Evolutionary conservation across 1,140 invertebrate species (phyloP).

Genomic region (Chrysomallon squamiferum): DNA sequence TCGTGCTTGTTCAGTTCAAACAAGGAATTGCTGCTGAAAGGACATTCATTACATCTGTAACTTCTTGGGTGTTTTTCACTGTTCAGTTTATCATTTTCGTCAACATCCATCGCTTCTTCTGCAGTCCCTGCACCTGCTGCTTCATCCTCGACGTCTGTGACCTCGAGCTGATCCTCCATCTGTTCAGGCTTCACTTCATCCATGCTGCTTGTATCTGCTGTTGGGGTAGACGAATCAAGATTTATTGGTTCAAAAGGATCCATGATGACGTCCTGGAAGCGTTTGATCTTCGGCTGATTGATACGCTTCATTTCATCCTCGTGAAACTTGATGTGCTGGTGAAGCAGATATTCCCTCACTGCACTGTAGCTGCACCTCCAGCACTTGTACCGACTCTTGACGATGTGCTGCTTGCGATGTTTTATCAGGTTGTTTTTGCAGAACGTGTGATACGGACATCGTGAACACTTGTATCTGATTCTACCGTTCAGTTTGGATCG

Average conservation of each 20-base stretch:
- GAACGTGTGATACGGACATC: conserved; percentile 45
- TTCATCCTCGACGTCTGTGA: conserved; percentile 13
- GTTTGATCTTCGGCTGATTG: conserved; percentile 1
- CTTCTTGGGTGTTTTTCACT: conserved; percentile 26
- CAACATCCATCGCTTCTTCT: conserved; percentile 21
- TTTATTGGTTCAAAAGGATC: conserved; percentile 23
- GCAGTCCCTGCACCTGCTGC: conserved; percentile 10
- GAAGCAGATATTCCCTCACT: conserved; percentile 31
- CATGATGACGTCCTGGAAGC: conserved; percentile 35
- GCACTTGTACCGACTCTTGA: conserved; percentile 46
- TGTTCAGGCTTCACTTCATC: conserved; percentile 18
- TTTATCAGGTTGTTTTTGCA: conserved; percentile 47
- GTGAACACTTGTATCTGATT: conserved; percentile 42
- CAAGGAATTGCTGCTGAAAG: conserved; percentile 37
- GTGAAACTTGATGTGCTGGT: conserved; percentile 42
- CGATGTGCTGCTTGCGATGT: conserved; percentile 45
- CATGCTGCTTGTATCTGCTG: conserved; percentile 8
- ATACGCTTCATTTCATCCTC: conserved; percentile 15
- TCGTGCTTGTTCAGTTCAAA: conserved; percentile 38
- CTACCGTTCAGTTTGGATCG: conserved; percentile 11
- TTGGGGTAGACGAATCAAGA: neutral
- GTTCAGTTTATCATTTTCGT: conserved; percentile 9
- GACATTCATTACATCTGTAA: conserved; percentile 40
- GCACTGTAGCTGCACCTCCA: conserved; percentile 44
- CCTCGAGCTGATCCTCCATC: conserved; percentile 17